phyloP scores from a whole-genome alignment of 2,113 vertebrate species.

The Oryzias melastigma region DNA sequence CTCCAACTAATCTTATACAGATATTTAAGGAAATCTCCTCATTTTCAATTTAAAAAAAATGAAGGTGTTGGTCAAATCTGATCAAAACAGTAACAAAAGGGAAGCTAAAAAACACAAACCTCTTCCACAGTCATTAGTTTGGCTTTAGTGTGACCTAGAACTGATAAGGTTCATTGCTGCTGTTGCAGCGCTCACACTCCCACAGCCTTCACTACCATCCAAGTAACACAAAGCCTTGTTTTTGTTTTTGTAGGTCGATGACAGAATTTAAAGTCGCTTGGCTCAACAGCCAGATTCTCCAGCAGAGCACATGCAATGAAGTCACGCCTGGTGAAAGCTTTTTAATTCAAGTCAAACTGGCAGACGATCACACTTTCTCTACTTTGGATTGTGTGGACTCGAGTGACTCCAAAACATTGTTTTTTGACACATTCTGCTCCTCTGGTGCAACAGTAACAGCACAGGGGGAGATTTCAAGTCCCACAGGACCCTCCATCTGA shows the following conservation, averaged over 20 bases:
- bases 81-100: no score
- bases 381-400: conserved; percentile 12
- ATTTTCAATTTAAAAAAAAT: no score
- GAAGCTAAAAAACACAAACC: no score
- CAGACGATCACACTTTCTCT: conserved; percentile 37
- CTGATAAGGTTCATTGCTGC: background rate
- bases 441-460: conserved; percentile 19
- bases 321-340: conserved; percentile 39
- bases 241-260: conserved; percentile 31
- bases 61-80: no score
- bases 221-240: conserved; percentile 16
- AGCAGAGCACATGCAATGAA: conserved; percentile 24
- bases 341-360: conserved; percentile 50
- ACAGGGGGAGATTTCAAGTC: background rate
- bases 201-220: conserved; percentile 1
- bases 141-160: background rate
- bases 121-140: background rate
- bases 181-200: conserved; percentile 6
- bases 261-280: conserved; percentile 10
- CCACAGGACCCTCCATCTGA: conserved; percentile 29
- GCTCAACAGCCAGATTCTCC: conserved; percentile 13
- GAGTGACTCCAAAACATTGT: conserved; percentile 14
- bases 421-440: conserved; percentile 42
- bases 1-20: no score
- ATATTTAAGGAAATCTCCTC: no score